Evolutionary conservation across 2,797 vertebrate genomes (phyloP), one percentile per base, ranked within the genome.

Genomic region (Enteromius radiatus): DNA sequence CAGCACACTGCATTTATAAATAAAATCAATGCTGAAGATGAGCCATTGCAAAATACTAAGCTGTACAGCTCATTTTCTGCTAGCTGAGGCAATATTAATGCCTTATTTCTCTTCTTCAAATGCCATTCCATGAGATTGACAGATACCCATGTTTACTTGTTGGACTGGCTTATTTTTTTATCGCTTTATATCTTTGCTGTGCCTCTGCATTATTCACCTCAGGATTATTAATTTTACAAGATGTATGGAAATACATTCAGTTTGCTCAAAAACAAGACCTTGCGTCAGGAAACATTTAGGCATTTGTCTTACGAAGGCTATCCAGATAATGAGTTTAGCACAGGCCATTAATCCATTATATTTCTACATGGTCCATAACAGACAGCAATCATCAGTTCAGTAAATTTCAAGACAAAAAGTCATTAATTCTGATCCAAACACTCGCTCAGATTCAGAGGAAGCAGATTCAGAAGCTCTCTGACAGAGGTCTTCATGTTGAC

Each of bases 361-460:
- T 80, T 75, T 68, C n/a, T 67, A 76, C 63, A 84, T 68, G 43
- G 26, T 65, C 43, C 2, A 5, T 26, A 63, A 82, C 71, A 76
- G 26, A 63, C 74, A 78, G 68, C 41, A 77, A 52, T 71, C 67
- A 71, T 73, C 56, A 78, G 59, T 43, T 77, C 28, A 65, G 69
- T 61, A 67, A 78, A 73, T 82, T 59, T 78, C 76, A 85, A 71
- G 70, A 74, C 70, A 81, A 78, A 77, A 36, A 82, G 28, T n/a
- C 76, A 75, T 82, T 78, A 78, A 78, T 67, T 77, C 23, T 74
- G 75, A 77, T 78, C 67, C 56, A 73, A 78, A 82, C 41, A 56
- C 63, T 78, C 14, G 38, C 33, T 85, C 31, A 76, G 31, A 83
- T 70, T 74, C 49, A 45, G 56, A 76, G 63, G 38, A 68, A 76